A percentile compares a stretch with the other conserved stretches of the same genome.
phyloP scores from a whole-genome alignment of 1,140 invertebrate genomes.

The Leptopilina clavipes region DNA sequence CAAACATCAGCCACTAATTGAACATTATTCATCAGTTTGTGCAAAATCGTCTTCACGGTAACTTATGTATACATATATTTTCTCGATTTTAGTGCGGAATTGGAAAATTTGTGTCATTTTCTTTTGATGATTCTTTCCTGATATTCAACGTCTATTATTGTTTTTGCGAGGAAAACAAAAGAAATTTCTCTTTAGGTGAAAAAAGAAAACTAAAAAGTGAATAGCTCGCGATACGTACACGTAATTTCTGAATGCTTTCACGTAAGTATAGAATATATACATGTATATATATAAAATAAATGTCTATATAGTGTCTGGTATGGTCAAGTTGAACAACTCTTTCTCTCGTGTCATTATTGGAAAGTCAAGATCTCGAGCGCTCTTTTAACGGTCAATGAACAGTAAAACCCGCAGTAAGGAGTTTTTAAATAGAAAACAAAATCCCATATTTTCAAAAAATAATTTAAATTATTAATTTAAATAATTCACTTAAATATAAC shows the following conservation, averaged over 20 bases:
- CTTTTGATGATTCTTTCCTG: not conserved
- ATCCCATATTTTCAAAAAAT: too few species aligned
- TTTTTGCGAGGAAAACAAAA: not conserved
- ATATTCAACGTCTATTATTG: conserved; percentile 37
- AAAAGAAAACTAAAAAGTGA: too few species aligned
- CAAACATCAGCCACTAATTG: not conserved
- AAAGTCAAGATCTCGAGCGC: conserved; percentile 48
- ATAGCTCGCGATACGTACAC: too few species aligned
- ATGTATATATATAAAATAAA: too few species aligned
- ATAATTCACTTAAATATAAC: too few species aligned
- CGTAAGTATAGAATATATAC: conserved; percentile 40
- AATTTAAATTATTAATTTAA: too few species aligned
- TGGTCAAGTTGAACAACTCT: conserved; percentile 54
- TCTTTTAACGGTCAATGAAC: conserved; percentile 26
- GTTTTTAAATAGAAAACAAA: too few species aligned
- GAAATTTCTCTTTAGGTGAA: not conserved
- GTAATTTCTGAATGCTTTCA: conserved; percentile 42
- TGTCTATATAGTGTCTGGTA: not conserved
- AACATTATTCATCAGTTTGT: not conserved
- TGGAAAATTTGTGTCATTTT: conserved; percentile 21
- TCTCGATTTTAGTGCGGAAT: not conserved
- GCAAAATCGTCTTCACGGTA: conserved; percentile 7
- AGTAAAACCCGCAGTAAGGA: not conserved
- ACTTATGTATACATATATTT: conserved; percentile 2
- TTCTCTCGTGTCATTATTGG: conserved; percentile 37